phyloP scores from a whole-genome alignment of 2,797 vertebrate species.

The Acanthurus leucopareius region DNA sequence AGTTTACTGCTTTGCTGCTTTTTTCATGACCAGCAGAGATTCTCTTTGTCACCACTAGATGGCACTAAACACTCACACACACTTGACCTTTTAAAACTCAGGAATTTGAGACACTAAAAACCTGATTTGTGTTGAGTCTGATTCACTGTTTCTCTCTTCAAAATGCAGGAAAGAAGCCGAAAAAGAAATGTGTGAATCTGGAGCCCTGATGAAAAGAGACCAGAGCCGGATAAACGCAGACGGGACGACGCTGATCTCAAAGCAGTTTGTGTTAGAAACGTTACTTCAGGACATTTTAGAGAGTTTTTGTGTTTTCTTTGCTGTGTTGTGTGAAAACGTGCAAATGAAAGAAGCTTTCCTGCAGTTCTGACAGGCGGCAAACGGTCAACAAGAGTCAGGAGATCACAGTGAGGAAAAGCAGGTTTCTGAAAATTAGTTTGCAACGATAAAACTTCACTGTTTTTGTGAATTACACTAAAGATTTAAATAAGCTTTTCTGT shows the following conservation, averaged over 20 bases:
- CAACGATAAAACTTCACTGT: background rate
- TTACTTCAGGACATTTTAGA: background rate
- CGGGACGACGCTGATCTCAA: background rate
- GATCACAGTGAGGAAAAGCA: no score
- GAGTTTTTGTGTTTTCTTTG: background rate
- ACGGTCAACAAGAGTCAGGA: no score
- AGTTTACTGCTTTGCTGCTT: no score
- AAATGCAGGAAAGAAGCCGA: background rate
- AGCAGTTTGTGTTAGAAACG: background rate
- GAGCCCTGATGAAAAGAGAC: background rate
- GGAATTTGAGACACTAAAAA: no score
- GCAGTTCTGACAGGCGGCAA: no score
- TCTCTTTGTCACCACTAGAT: no score
- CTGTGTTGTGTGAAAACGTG: background rate
- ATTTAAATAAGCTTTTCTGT: background rate
- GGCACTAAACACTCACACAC: no score
- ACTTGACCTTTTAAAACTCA: no score
- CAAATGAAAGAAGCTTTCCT: no score
- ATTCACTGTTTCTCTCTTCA: background rate
- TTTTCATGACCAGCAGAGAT: no score
- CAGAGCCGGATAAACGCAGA: accelerated
- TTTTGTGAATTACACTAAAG: background rate
- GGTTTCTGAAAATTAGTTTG: background rate
- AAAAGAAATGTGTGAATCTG: background rate
- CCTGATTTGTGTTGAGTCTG: background rate